phyloP scores from a whole-genome alignment of 2,888 invertebrate genomes.

The Pyrrhosoma nymphula region DNA sequence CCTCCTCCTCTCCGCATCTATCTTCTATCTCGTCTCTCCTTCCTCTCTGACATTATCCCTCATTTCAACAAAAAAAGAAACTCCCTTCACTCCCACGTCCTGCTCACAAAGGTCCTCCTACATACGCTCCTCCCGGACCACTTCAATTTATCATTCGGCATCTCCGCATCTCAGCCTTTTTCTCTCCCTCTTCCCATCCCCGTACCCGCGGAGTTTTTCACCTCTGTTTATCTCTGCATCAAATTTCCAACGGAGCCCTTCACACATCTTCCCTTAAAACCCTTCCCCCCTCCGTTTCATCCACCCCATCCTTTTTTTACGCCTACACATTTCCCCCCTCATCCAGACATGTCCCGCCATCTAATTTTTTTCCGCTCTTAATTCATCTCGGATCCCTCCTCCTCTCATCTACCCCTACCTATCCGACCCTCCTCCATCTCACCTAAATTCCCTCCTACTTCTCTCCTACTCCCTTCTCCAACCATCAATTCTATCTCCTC shows the following conservation, averaged over 20 bases:
- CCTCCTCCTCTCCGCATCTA: neutral
- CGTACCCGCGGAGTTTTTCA: neutral
- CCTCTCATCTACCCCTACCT: neutral
- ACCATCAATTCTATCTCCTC: neutral
- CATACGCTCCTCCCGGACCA: neutral
- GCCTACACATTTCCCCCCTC: neutral
- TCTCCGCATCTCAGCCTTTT: neutral
- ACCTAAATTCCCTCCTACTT: no score
- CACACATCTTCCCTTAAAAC: no score
- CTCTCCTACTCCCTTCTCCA: neutral
- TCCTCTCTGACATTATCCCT: neutral
- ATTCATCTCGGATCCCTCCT: neutral
- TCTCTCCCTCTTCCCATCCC: neutral
- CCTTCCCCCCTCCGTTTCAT: neutral
- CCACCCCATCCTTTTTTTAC: neutral
- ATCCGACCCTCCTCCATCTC: neutral
- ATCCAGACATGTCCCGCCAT: neutral
- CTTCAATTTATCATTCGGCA: conserved; percentile 18
- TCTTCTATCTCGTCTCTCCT: neutral
- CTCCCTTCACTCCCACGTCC: no score
- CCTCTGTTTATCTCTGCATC: conserved; percentile 14
- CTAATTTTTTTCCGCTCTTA: conserved; percentile 26
- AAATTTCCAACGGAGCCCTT: neutral
- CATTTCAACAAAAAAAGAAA: neutral
- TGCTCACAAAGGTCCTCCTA: neutral